Evolutionary conservation across 2,888 invertebrate species (phyloP).

Genomic region (Drosophila incognita): DNA sequence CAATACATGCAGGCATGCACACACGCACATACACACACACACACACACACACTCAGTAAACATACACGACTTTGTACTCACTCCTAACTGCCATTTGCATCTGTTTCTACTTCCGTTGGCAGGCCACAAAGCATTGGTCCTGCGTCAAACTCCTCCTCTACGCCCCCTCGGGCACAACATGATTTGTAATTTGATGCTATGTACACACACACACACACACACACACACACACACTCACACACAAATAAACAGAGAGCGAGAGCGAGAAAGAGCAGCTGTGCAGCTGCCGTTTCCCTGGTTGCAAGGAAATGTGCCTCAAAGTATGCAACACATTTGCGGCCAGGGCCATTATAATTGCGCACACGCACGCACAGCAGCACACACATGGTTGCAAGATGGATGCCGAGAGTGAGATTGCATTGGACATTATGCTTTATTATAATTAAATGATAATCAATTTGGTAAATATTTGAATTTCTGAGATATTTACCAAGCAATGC

Average conservation of each 20-base stretch:
- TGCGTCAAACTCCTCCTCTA: conserved; percentile 19
- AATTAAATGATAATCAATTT: conserved; percentile 78
- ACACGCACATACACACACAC: conserved; percentile 10
- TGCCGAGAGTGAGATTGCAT: conserved; percentile 47
- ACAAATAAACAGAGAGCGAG: not conserved
- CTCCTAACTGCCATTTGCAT: conserved; percentile 68
- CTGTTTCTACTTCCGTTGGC: conserved; percentile 74
- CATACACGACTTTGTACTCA: conserved; percentile 10
- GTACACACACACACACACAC: conserved; percentile 29
- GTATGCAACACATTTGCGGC: conserved; percentile 74
- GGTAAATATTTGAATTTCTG: conserved; percentile 66
- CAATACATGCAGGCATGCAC: conserved; percentile 10
- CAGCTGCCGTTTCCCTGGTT: conserved; percentile 40
- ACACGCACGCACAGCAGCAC: conserved; percentile 9
- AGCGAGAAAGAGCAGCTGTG: conserved; percentile 13
- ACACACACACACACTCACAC: not conserved
- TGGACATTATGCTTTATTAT: conserved; percentile 68
- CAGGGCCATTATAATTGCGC: conserved; percentile 71
- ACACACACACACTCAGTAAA: conserved; percentile 3
- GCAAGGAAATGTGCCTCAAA: conserved; percentile 70
- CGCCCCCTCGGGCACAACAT: conserved; percentile 42
- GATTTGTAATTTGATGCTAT: conserved; percentile 73
- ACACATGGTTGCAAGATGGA: conserved; percentile 11
- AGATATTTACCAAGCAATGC: conserved; percentile 27
- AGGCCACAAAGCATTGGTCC: conserved; percentile 58